Base-by-base conservation (phyloP, 2,888 invertebrate species). In the Ischnus inquisitorius region DNA sequence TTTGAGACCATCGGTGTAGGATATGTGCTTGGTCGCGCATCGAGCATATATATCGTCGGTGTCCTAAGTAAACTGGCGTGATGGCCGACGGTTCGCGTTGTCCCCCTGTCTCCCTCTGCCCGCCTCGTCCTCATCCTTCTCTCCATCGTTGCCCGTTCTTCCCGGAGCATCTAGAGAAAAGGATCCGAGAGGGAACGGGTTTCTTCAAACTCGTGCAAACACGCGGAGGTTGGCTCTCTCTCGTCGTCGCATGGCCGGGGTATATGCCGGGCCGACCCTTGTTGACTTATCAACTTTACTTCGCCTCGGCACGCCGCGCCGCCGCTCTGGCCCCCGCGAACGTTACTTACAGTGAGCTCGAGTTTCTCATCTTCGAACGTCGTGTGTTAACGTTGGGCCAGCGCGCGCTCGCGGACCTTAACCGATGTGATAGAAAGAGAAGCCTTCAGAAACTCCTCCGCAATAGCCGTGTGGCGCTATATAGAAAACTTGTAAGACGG, bases 171-270 rank as follows among this genome's bases (percentile, higher is more conserved):
- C 16, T 51, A 16, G 25, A 80, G 84, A 85, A 79, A 85, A 84
- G 87, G 82, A 82, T 74, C 71, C 77, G 79, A 86, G 72, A 87
- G 87, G 84, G 90, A 92, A 92, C 91, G 92, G 91, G 92, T 92
- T 92, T 92, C 91, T 90, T 92, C 90, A 91, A 92, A 92, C 90
- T 92, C 92, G 91, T 92, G 92, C 92, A 92, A 92, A 92, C 92
- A 92, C 87, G 85, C 83, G 84, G 77, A 82, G 84, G 83, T 80
- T 75, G 78, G 76, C 60, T 57, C 22, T 39, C 12, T 10, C 71
- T 78, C 72, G 28, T 60, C 67, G 65, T 76, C 72, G 76, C 75
- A 41, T 14, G 43, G 83, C 74, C 86, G 83, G 54, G 54, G 22
- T 54, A 86, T 79, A 83, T 85, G 84, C 86, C 87, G 86, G 86